Percentiles rank a stretch among this genome's conserved stretches.
phyloP scores from a whole-genome alignment of 2,888 invertebrate species.

The Volucella inflata region DNA sequence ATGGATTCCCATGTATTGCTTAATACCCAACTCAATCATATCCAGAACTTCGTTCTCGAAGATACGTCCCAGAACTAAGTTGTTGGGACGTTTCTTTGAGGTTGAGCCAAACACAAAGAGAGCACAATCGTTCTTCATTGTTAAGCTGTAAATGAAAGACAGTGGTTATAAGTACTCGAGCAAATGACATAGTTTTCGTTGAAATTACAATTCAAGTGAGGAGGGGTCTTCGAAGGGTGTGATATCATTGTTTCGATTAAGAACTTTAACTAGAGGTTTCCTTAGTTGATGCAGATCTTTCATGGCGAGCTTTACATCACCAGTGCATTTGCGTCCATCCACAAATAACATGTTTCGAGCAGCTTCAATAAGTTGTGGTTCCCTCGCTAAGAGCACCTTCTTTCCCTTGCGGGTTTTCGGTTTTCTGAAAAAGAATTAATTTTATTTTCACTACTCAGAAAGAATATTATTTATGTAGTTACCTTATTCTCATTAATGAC shows the following conservation, averaged over 20 bases:
- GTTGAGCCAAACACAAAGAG: conserved; percentile 96
- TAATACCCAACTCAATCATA: conserved; percentile 97
- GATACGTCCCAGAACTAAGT: conserved; percentile 94
- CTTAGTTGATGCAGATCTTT: conserved; percentile 95
- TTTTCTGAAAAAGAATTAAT: conserved; percentile 87
- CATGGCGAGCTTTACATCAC: conserved; percentile 88
- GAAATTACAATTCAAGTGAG: conserved; percentile 89
- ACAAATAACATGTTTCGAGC: conserved; percentile 93
- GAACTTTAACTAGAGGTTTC: conserved; percentile 91
- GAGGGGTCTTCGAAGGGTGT: conserved; percentile 96
- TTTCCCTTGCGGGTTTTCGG: conserved; percentile 95
- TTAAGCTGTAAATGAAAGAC: conserved; percentile 84
- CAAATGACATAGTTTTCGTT: conserved; percentile 79
- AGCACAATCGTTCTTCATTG: conserved; percentile 93
- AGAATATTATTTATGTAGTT: conserved; percentile 12
- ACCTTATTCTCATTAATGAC: conserved; percentile 83
- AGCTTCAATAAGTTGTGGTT: conserved; percentile 95
- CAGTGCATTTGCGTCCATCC: conserved; percentile 92
- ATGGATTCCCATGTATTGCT: conserved; percentile 90
- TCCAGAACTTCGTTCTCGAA: conserved; percentile 96
- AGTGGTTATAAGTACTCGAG: conserved; percentile 2
- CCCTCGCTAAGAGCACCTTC: conserved; percentile 90
- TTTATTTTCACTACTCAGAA: background rate
- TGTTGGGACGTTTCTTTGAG: conserved; percentile 97
- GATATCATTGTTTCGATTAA: conserved; percentile 93